Evolutionary conservation across 2,797 vertebrate species (phyloP).

Genomic region (Tinamus major): DNA sequence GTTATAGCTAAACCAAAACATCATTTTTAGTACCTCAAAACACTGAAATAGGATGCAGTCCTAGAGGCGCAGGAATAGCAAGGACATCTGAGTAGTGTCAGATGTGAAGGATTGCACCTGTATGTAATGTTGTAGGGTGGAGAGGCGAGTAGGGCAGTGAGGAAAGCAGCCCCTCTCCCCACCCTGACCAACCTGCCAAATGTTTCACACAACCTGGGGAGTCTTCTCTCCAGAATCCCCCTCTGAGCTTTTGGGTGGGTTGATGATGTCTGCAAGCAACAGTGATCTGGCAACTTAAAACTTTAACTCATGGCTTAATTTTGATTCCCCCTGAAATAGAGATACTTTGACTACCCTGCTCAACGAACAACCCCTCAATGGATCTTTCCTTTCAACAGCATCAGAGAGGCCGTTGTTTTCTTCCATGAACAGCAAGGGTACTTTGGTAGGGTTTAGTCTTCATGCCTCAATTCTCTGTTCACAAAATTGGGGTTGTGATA

Average conservation of each 20-base stretch:
- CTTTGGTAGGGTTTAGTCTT: background rate
- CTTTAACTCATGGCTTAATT: background rate
- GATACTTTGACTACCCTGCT: background rate
- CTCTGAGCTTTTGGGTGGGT: background rate
- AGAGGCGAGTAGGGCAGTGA: accelerated
- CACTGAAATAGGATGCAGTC: background rate
- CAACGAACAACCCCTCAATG: background rate
- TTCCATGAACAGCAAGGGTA: background rate
- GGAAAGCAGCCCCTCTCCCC: background rate
- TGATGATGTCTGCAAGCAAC: background rate
- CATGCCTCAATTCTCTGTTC: background rate
- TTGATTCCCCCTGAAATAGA: background rate
- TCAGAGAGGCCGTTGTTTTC: background rate
- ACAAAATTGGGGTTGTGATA: background rate
- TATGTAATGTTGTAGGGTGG: background rate
- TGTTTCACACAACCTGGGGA: accelerated
- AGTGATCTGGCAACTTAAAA: background rate
- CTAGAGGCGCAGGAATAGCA: background rate
- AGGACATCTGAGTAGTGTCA: background rate
- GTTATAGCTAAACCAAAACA: background rate
- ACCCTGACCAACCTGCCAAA: background rate
- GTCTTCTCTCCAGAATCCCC: background rate
- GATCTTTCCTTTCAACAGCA: background rate
- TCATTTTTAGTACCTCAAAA: background rate
- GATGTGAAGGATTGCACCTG: background rate